phyloP scores from a whole-genome alignment of 2,113 vertebrate genomes.

The Phylloscopus trochilus region DNA sequence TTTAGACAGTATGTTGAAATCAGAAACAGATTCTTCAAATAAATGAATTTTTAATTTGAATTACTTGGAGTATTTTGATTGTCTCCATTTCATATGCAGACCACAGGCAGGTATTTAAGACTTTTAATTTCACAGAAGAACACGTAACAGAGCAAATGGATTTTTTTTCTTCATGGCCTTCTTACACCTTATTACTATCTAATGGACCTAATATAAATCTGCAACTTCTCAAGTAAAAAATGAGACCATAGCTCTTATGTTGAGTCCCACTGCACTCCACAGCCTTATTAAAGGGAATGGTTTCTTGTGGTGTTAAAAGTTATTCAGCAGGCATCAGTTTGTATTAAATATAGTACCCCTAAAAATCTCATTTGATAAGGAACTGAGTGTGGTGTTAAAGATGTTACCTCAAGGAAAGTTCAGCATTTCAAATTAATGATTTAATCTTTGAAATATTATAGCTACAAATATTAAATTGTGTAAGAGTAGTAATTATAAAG shows the following conservation, averaged over 20 bases:
- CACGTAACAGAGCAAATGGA: background rate
- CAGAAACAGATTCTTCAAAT: background rate
- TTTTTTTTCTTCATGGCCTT: background rate
- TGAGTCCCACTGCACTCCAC: background rate
- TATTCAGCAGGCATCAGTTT: background rate
- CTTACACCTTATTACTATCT: background rate
- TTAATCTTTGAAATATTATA: constrained; percentile 38
- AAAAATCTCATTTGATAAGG: background rate
- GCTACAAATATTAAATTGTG: constrained; percentile 38
- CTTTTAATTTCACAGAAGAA: background rate
- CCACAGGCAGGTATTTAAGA: background rate
- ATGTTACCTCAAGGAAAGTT: background rate
- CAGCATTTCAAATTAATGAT: constrained; percentile 4
- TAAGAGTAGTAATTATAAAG: constrained; percentile 52
- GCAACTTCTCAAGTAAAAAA: background rate
- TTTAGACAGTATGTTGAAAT: background rate
- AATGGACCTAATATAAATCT: background rate
- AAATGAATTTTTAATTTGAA: background rate
- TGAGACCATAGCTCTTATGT: background rate
- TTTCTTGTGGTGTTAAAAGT: background rate
- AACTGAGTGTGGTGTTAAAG: background rate
- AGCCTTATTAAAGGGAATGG: background rate
- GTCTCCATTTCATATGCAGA: background rate
- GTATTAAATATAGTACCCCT: background rate
- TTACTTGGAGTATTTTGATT: background rate